Percentiles rank a stretch among this genome's conserved stretches.
phyloP scores from a whole-genome alignment of 2,797 vertebrate genomes.

The Morus bassanus region DNA sequence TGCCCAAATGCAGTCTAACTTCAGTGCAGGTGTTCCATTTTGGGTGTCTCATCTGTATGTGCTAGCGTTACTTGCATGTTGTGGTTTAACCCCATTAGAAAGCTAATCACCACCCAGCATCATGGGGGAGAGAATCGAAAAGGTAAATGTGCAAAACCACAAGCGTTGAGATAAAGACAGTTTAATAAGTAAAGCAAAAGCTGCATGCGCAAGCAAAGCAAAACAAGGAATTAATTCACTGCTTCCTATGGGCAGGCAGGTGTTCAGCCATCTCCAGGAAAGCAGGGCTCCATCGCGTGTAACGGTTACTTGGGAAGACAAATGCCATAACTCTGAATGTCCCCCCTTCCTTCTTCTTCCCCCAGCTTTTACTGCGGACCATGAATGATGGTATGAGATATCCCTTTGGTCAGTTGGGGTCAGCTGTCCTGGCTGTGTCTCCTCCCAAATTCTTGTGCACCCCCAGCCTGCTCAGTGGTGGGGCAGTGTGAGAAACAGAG shows the following conservation, averaged over 20 bases:
- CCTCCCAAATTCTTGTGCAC: not conserved
- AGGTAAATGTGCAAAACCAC: not conserved
- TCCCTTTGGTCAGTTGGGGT: not conserved
- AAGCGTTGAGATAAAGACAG: not conserved
- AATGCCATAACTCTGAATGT: not conserved
- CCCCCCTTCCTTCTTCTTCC: not conserved
- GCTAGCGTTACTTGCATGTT: not conserved
- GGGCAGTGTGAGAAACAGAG: not conserved
- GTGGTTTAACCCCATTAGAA: not conserved
- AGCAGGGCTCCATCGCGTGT: accelerated
- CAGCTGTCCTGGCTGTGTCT: not conserved
- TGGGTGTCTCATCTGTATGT: not conserved
- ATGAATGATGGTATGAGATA: not conserved
- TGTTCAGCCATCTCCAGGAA: not conserved
- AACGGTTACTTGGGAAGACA: not conserved
- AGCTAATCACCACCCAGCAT: not conserved
- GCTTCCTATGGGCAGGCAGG: accelerated
- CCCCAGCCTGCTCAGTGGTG: not conserved
- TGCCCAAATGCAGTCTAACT: not conserved
- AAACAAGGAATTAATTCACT: not conserved
- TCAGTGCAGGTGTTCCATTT: not conserved
- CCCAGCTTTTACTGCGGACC: not conserved
- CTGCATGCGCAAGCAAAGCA: not conserved
- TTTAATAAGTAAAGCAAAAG: not conserved
- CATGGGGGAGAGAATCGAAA: not conserved